These are phyloP conservation scores for Hephaestus fuliginosus DNA, from an alignment of 2,797 vertebrate genomes.

Conservation along the genomic window DNA sequence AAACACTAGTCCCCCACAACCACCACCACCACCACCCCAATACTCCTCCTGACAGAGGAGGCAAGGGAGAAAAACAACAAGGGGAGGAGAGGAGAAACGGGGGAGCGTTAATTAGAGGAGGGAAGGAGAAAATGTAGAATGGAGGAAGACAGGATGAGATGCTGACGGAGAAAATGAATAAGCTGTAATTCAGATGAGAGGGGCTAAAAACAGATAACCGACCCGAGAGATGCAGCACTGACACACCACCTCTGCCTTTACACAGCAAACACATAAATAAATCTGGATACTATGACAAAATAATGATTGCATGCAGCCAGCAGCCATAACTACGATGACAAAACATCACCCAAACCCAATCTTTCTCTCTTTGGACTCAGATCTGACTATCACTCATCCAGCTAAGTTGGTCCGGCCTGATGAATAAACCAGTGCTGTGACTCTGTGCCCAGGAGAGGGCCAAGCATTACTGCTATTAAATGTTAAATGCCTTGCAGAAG, in stretches of 20 bases:
- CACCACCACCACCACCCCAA: conserved; percentile 1
- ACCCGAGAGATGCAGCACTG: not conserved
- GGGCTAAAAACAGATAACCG: too few species aligned
- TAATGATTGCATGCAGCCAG: not conserved
- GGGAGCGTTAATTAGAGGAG: conserved; percentile 49
- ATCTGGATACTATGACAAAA: not conserved
- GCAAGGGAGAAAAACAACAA: conserved; percentile 40
- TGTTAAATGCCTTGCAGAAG: conserved; percentile 80
- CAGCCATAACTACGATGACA: conserved; percentile 6
- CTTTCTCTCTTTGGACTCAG: conserved; percentile 23
- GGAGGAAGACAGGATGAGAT: conserved; percentile 10
- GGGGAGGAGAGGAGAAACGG: conserved; percentile 27
- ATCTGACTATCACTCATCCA: conserved; percentile 52
- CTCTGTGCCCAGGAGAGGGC: conserved; percentile 63
- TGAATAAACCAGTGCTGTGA: conserved; percentile 82
- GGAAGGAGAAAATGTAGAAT: not conserved
- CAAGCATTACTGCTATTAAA: conserved; percentile 83
- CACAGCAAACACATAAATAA: not conserved
- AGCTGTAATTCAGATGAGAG: not conserved
- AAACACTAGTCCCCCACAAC: conserved; percentile 59
- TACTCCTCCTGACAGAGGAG: conserved; percentile 57
- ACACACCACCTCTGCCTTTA: not conserved
- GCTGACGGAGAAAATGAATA: conserved; percentile 7
- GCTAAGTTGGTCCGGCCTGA: conserved; percentile 68
- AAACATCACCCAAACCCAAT: not conserved